phyloP scores from a whole-genome alignment of 2,113 vertebrate species.

The Triplophysa tibetana region DNA sequence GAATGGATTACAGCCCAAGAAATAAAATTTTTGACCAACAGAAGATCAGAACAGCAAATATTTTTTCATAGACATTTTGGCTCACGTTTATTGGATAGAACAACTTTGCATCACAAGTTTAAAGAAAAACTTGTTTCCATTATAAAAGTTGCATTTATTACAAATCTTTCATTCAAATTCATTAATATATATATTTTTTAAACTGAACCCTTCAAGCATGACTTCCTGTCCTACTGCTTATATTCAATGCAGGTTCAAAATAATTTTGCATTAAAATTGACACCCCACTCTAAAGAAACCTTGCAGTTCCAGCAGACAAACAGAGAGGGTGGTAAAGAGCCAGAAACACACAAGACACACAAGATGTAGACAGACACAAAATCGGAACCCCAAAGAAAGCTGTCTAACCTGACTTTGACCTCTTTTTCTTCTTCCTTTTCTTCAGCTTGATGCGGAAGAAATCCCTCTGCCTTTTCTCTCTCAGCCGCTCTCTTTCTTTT shows the following conservation, averaged over 20 bases:
- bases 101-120: no score
- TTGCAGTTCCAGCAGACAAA: constrained; percentile 11
- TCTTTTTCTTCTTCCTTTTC: constrained; percentile 92
- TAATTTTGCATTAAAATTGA: not conserved
- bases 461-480: constrained; percentile 79
- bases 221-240: no score
- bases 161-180: no score
- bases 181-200: no score
- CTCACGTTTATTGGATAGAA: no score
- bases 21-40: no score
- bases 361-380: not conserved
- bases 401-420: constrained; percentile 82
- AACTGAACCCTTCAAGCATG: no score
- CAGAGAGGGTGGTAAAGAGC: constrained; percentile 7
- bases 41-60: no score
- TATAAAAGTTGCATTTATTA: no score
- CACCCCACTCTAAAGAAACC: not conserved
- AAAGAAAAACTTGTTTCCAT: no score
- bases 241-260: not conserved
- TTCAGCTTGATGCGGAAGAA: constrained; percentile 86
- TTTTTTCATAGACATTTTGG: no score
- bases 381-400: not conserved
- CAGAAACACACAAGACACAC: not conserved
- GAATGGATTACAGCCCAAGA: no score
- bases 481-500: constrained; percentile 79